Conservation (phyloP, 2,113 vertebrate species). For the Willisornis vidua region DNA sequence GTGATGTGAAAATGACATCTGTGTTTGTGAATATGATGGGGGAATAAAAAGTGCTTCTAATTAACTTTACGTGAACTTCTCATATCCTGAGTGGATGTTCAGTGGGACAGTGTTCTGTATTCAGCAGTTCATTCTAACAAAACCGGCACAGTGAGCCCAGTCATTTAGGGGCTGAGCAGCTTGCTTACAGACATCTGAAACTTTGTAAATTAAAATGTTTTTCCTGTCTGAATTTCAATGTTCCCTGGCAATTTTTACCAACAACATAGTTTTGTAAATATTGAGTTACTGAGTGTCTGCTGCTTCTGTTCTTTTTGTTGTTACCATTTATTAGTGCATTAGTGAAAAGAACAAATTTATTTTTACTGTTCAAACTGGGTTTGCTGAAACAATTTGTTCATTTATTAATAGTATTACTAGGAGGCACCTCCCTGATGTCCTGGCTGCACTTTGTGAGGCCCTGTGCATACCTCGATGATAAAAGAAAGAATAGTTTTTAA, state of each 20-base stretch:
- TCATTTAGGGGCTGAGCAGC: background rate
- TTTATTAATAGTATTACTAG: background rate
- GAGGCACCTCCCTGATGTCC: background rate
- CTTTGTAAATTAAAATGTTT: background rate
- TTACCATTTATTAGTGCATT: background rate
- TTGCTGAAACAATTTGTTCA: background rate
- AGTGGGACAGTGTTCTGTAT: background rate
- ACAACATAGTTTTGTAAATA: background rate
- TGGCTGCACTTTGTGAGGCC: background rate
- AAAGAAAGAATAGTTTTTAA: background rate
- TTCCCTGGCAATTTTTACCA: background rate
- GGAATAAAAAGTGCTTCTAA: background rate
- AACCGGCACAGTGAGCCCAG: fast-evolving
- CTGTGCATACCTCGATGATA: background rate
- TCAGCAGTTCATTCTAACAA: background rate
- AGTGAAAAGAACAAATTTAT: background rate
- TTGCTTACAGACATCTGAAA: background rate
- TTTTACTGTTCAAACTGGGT: background rate
- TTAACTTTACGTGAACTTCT: background rate
- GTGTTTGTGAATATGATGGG: background rate
- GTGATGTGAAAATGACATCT: background rate
- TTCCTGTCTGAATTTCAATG: background rate
- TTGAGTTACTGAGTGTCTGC: background rate
- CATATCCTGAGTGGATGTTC: background rate
- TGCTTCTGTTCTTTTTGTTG: background rate